These are phyloP conservation scores for Pomatostomus ruficeps DNA, from an alignment of 2,113 vertebrate species.

Conservation along the genomic window DNA sequence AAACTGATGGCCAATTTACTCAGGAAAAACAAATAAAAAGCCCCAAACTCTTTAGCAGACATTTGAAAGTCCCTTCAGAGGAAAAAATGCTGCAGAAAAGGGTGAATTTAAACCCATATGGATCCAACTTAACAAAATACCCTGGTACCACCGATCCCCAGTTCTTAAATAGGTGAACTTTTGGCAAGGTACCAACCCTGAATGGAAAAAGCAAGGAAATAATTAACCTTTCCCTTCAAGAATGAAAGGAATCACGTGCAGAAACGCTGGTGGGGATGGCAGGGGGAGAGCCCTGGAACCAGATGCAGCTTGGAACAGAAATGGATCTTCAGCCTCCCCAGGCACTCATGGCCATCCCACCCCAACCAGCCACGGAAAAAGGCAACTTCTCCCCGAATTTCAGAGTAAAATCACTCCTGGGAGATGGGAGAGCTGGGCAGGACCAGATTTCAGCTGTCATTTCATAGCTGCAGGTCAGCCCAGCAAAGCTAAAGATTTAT, in stretches of 20 bases:
- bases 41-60: background rate
- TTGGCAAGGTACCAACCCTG: background rate
- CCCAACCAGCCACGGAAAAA: background rate
- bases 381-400: background rate
- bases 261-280: background rate
- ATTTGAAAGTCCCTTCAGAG: background rate
- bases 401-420: background rate
- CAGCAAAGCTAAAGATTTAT: background rate
- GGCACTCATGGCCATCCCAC: background rate
- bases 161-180: background rate
- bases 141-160: background rate
- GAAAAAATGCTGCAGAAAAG: background rate
- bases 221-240: background rate
- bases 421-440: background rate
- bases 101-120: background rate
- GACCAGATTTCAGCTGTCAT: background rate
- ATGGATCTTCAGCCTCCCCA: background rate
- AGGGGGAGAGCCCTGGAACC: background rate
- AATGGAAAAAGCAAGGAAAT: slow-evolving; percentile 24
- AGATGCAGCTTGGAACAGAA: background rate
- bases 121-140: background rate
- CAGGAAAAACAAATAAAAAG: background rate
- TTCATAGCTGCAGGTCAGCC: background rate
- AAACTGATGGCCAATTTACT: background rate
- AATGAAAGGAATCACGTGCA: background rate